Evolutionary conservation across 2,888 invertebrate species (phyloP), one percentile per base, ranked within the genome.

Genomic region (Stictocephala bisonia): DNA sequence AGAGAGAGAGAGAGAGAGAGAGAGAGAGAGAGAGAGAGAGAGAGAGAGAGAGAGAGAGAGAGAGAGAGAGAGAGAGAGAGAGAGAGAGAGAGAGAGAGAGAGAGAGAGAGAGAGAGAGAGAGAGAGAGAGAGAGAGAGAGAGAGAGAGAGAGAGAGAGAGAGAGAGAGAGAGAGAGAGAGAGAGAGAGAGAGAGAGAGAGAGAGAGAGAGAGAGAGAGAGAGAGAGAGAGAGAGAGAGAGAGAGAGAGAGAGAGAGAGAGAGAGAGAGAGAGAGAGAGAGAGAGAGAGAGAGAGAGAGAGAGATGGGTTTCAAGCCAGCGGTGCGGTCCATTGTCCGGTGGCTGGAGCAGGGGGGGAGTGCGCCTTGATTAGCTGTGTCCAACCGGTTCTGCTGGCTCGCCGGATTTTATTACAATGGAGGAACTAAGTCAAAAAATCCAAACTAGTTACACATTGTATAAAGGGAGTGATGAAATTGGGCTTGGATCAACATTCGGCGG

Each of bases 351-450:
- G 72, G 69, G 72, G 74, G 72, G 74, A 64, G 70, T 53, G 71
- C 68, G 69, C 68, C 75, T 44, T 50, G 73, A 53, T 51, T 40
- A 72, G 50, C 69, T 56, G 60, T 53, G 71, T 41, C 64, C 64
- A 66, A 73, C 73, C 71, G 72, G 75, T 73, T 71, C 51, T 67
- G 44, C 73, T 29, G 70, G 69, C 60, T 73, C 69, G 27, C 40
- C 70, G 51, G 40, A 70, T 70, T 70, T 70, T 70, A 70, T 70
- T 70, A 71, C 70, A 71, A 71, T 58, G 70, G 69, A 71, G 41
- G 31, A 44, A 71, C 70, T 29, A 71, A 71, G 70, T 58, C 70
- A 71, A 58, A 71, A 71, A 71, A 44, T 29, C 29, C 58, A 71
- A 58, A 71, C 70, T 71, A 58, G 70, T 71, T 71, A 71, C 58